These are phyloP conservation scores for Galeopsomyia nigrocyanea DNA, from an alignment of 2,888 invertebrate species.

Conservation along the genomic window DNA sequence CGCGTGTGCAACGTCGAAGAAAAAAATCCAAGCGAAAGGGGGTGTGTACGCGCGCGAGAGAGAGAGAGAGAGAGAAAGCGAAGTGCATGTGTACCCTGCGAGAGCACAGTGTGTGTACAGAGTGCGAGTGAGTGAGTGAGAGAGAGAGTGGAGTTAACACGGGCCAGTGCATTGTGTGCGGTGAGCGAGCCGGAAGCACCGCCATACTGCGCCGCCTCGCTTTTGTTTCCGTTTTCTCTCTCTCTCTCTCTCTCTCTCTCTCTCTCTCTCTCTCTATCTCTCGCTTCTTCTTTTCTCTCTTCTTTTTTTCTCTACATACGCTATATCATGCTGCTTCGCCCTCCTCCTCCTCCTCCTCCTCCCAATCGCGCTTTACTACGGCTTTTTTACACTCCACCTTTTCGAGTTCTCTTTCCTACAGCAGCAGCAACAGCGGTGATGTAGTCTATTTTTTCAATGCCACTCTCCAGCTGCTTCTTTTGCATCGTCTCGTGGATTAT, in stretches of 20 bases:
- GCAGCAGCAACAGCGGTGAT: slow-evolving; percentile 40
- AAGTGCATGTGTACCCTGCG: not conserved
- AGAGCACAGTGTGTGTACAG: not conserved
- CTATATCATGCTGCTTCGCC: not conserved
- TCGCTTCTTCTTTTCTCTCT: not conserved
- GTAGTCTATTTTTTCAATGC: slow-evolving; percentile 14
- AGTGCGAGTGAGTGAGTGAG: not conserved
- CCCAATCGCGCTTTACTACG: not conserved
- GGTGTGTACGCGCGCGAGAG: too few relatives aligned
- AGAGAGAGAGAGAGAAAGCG: not conserved
- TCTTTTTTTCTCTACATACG: not conserved
- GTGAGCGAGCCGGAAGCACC: slow-evolving; percentile 68
- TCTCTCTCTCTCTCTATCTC: slow-evolving; percentile 3
- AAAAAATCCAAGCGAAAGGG: not conserved
- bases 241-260: not conserved
- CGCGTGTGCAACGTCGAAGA: not conserved
- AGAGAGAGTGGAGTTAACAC: slow-evolving; percentile 62
- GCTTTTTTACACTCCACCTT: slow-evolving; percentile 34
- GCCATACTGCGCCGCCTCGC: slow-evolving; percentile 65
- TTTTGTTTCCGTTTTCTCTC: slow-evolving; percentile 58
- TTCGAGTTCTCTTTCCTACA: slow-evolving; percentile 52
- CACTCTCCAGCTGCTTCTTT: slow-evolving; percentile 14
- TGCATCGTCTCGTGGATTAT: slow-evolving; percentile 22
- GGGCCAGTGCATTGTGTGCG: slow-evolving; percentile 66
- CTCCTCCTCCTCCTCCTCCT: not conserved